Base-by-base conservation (phyloP, 2,797 vertebrate genomes). In the Gymnoscopelus microlampas region DNA sequence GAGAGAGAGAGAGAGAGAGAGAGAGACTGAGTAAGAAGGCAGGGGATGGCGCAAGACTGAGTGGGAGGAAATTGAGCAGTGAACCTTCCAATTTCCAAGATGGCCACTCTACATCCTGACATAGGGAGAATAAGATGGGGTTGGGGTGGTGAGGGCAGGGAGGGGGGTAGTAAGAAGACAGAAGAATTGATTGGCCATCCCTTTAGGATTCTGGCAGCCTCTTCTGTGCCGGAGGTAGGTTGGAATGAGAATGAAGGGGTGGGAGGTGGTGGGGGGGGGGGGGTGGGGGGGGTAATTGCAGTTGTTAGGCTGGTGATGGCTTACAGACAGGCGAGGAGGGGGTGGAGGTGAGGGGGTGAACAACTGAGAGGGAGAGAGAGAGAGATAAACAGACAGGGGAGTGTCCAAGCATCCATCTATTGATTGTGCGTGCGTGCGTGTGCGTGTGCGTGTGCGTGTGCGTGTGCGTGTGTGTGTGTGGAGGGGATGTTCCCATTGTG, bases 131-230 rank as follows among this genome's bases (percentile, higher is more conserved):
- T 39, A 7, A 7, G 6, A 39, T 39, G 7, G 35, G 7, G 35
- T 4, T 19, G 19, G 4, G 35, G 35, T 6, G 7, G 7, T 39
- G 19, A 39, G 35, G 35, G 1, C 5, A 0, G 35, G 39, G 39
- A 1, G 8, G 6, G 39, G 6, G 39, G 39, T 8, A 44, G 8
- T 44, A 24, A 3, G 11, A 53, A 51, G 29, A 29, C n/a, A 62
- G 53, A 78, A 68, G 63, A 78, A 78, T 51, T 76, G 82, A 88
- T 77, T 80, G 73, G 81, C 10, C 73, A 55, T 73, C 70, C 74
- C 78, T 71, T 12, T 78, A 74, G 78, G 77, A 71, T 80, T 70
- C 61, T 56, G 51, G 50, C 76, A 70, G 66, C 57, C 35, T 83
- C 58, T 39, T 9, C 13, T 10, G 13, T 61, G 59, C 29, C 48